Evolutionary conservation across 1,140 invertebrate species (phyloP).

Genomic region (Pantala flavescens): DNA sequence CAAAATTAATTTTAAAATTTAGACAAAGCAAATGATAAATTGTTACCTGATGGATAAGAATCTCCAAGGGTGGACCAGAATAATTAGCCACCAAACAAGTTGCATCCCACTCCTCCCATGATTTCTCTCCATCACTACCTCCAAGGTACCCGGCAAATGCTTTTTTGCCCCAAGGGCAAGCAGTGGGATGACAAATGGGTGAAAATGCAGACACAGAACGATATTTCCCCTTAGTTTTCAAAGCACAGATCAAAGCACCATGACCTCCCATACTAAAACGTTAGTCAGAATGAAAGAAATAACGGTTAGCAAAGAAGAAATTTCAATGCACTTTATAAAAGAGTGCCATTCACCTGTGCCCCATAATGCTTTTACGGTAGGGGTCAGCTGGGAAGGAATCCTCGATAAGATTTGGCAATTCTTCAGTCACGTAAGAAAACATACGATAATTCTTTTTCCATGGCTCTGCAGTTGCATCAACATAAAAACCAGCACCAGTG

Average conservation of each 20-base stretch:
- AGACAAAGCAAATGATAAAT: too few relatives aligned
- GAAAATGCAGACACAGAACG: conserved; percentile 91
- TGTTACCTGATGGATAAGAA: conserved; percentile 83
- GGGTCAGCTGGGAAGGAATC: conserved; percentile 53
- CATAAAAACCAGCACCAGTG: conserved; percentile 88
- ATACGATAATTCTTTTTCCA: conserved; percentile 94
- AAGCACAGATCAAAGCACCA: conserved; percentile 82
- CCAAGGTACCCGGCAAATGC: conserved; percentile 84
- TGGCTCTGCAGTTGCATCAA: conserved; percentile 81
- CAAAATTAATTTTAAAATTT: too few relatives aligned
- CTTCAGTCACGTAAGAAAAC: conserved; percentile 92
- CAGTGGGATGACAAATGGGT: conserved; percentile 82
- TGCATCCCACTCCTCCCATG: conserved; percentile 84
- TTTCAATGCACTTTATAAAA: conserved; percentile 12
- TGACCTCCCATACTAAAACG: conserved; percentile 87
- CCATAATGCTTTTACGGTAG: conserved; percentile 66
- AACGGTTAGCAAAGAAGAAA: background rate
- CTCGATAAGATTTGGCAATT: conserved; percentile 70
- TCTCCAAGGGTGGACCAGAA: conserved; percentile 67
- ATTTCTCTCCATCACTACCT: conserved; percentile 39
- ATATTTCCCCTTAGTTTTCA: conserved; percentile 87
- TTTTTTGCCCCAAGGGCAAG: conserved; percentile 79
- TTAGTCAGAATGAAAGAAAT: background rate
- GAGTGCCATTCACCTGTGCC: conserved; percentile 54
- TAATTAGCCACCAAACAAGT: conserved; percentile 73